A percentile compares a stretch with the other conserved stretches of the same genome.
Conservation (phyloP, 1,140 invertebrate genomes). For the Atopsyche davidsoni region DNA sequence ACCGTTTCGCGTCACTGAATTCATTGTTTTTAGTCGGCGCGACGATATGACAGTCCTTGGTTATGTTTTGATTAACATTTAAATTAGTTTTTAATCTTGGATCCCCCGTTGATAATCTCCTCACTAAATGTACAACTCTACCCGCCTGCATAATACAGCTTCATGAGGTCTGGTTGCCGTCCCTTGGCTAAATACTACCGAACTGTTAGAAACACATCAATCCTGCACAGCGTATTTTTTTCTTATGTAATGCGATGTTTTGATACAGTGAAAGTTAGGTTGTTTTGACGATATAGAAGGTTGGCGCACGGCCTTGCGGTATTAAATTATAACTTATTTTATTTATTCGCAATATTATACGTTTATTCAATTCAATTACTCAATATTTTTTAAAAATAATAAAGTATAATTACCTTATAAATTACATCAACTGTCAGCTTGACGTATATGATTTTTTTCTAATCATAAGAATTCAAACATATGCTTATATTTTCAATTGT, state of each 20-base stretch:
- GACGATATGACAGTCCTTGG: constrained; percentile 18
- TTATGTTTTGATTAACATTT: constrained; percentile 21
- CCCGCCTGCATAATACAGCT: constrained; percentile 18
- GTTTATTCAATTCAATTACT: no score
- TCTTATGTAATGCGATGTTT: constrained; percentile 17
- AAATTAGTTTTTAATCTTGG: constrained; percentile 14
- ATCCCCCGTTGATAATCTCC: constrained; percentile 18
- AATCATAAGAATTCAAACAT: no score
- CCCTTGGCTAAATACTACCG: constrained; percentile 5
- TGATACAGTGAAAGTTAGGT: constrained; percentile 18
- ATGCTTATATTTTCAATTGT: no score
- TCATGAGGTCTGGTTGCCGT: constrained; percentile 4
- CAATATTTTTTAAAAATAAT: no score
- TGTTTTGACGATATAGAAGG: constrained; percentile 11
- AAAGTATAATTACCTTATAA: no score
- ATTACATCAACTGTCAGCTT: no score
- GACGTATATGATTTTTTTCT: no score
- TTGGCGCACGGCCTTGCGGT: constrained; percentile 14
- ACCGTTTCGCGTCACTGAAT: constrained; percentile 10
- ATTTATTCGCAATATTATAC: constrained; percentile 6
- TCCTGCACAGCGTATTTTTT: constrained; percentile 6
- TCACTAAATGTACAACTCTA: constrained; percentile 14
- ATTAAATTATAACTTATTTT: constrained; percentile 7
- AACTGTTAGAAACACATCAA: constrained; percentile 10
- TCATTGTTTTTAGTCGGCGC: constrained; percentile 15